Percentiles rank a stretch among this genome's conserved stretches.
These are phyloP conservation scores for Melinopterus prodromus DNA, from an alignment of 2,888 invertebrate genomes.

Conservation along the genomic window DNA sequence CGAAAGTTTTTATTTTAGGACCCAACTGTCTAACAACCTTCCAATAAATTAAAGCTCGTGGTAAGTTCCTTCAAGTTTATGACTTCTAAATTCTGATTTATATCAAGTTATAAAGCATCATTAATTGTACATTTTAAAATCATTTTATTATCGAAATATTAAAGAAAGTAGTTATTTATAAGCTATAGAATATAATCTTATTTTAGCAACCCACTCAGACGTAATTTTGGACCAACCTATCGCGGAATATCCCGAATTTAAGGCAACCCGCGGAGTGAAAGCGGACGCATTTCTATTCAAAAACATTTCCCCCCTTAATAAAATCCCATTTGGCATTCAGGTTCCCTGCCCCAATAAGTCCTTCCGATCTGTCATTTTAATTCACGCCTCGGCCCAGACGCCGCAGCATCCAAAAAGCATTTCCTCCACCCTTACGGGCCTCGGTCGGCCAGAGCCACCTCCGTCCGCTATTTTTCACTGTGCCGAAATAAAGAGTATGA, in stretches of 20 bases:
- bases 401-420: neutral
- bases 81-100: too few species aligned
- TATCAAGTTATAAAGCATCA: too few species aligned
- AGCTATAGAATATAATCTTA: too few species aligned
- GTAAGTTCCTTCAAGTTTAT: too few species aligned
- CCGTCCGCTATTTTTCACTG: constrained; percentile 18
- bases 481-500: constrained; percentile 14
- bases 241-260: neutral
- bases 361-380: constrained; percentile 4
- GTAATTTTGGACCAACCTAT: too few species aligned
- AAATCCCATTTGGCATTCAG: constrained; percentile 4
- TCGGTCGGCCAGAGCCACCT: neutral
- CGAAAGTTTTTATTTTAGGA: too few species aligned
- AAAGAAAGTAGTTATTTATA: too few species aligned
- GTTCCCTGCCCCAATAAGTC: neutral
- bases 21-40: too few species aligned
- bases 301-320: constrained; percentile 4
- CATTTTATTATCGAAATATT: too few species aligned
- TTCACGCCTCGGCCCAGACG: neutral
- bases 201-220: too few species aligned
- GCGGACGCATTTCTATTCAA: neutral
- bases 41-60: too few species aligned
- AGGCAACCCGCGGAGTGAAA: neutral
- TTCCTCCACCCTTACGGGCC: neutral
- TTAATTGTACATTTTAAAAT: too few species aligned